Base-by-base conservation (phyloP, 1,140 invertebrate species). In the Mactra quadrangularis region DNA sequence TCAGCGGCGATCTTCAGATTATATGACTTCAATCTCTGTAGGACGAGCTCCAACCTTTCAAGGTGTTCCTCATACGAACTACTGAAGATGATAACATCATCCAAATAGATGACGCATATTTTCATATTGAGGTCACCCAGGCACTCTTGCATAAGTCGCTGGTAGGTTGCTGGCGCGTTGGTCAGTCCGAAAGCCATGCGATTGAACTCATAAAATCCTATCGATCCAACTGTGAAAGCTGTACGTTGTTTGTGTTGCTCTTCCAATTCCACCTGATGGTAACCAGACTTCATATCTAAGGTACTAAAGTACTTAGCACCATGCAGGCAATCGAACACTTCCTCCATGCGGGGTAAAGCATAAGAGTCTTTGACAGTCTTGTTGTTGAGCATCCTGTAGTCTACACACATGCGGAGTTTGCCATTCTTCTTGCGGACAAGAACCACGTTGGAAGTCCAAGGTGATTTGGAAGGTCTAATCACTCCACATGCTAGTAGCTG, bases 401-500 rank as follows among this genome's bases (percentile, higher is more conserved):
- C 52, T 7, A 55, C 52, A 6, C 52, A 55, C 6, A 55, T 7
- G 6, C 52, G 6, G 4, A 55, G n/a, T n/a, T 55, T 55, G 7
- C 52, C 25, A 57, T 57, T 27, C n/a, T 87, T 88, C 64, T 86
- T 88, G 45, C 71, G 29, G 33, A 66, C 85, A 13, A 82, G n/a
- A 19, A 82, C 79, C 11, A 82, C 59, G 25, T 59, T 45, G 1
- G 66, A 72, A 41, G 64, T n/a, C 53, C 68, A 82, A 22, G 79
- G 79, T n/a, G 60, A 55, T 17, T 31, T 60, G 6, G 79, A 82
- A 6, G 33, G 17, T 41, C 70, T 53, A 11, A 82, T 82, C 3
- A 82, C 50, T 17, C 79, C 66, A 47, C 50, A 4, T 29, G 79
- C 6, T 1, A 60, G 35, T n/a, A 82, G 15, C 25, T 82, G 62